Conservation (phyloP, 1,140 invertebrate species). For the Steinernema khuongi region DNA sequence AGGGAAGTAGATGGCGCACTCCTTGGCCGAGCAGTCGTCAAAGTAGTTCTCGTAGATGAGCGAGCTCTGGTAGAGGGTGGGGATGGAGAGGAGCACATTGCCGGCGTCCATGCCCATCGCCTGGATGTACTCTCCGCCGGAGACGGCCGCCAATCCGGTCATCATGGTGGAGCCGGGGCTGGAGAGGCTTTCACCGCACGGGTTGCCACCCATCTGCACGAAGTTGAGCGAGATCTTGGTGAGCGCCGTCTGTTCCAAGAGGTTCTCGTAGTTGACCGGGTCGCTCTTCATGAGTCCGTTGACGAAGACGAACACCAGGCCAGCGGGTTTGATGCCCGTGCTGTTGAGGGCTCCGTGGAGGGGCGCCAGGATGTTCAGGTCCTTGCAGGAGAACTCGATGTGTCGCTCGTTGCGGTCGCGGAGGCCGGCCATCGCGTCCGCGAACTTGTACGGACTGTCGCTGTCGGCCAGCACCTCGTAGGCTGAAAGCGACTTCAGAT, state of each 20-base stretch:
- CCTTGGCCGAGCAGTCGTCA: constrained; percentile 22
- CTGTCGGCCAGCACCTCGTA: constrained; percentile 18
- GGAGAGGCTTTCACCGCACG: constrained; percentile 25
- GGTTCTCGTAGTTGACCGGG: constrained; percentile 19
- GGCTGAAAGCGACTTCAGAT: not conserved
- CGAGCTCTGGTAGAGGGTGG: constrained; percentile 18
- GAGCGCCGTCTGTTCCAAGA: constrained; percentile 16
- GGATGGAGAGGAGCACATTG: constrained; percentile 22
- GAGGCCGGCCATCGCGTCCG: constrained; percentile 1
- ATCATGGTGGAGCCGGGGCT: constrained; percentile 13
- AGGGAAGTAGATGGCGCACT: constrained; percentile 27
- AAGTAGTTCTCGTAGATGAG: constrained; percentile 30
- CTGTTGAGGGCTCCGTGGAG: constrained; percentile 16
- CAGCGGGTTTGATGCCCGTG: constrained; percentile 10
- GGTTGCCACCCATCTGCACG: constrained; percentile 27
- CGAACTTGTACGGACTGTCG: constrained; percentile 19
- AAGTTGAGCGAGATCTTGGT: constrained; percentile 30
- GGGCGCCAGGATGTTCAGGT: constrained; percentile 24
- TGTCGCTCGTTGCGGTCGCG: constrained; percentile 22
- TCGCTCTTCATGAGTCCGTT: constrained; percentile 24
- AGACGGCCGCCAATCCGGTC: constrained; percentile 5
- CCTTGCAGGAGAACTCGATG: constrained; percentile 24
- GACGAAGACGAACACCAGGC: constrained; percentile 30
- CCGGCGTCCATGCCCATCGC: constrained; percentile 29
- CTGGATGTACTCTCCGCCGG: constrained; percentile 25